A percentile compares a stretch with the other conserved stretches of the same genome.
These are phyloP conservation scores for Didymodactylos carnosus DNA, from an alignment of 2,888 invertebrate genomes.

Conservation along the genomic window DNA sequence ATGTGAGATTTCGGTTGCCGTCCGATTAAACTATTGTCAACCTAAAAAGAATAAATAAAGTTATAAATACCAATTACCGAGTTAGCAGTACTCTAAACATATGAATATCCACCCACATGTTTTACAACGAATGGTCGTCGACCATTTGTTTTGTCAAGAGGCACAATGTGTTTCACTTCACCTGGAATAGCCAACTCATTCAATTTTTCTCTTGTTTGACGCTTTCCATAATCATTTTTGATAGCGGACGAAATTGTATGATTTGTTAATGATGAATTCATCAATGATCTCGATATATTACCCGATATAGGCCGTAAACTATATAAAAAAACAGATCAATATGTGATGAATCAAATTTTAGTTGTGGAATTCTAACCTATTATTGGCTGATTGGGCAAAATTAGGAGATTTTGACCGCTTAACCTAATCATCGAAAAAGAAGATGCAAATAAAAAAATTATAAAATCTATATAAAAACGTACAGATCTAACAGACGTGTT, in stretches of 20 bases:
- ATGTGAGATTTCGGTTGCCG: not conserved
- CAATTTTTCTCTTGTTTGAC: not conserved
- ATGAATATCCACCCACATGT: not conserved
- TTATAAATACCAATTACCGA: too few species aligned
- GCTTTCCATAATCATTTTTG: not conserved
- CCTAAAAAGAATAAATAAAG: too few species aligned
- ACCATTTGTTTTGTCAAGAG: not conserved
- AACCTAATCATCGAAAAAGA: not conserved
- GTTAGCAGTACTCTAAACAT: too few species aligned
- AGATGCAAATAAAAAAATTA: not conserved
- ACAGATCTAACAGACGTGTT: not conserved
- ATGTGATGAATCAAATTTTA: too few species aligned
- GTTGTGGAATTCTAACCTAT: too few species aligned
- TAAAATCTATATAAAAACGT: too few species aligned
- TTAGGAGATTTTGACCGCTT: not conserved
- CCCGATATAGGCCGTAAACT: too few species aligned
- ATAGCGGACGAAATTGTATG: not conserved
- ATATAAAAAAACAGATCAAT: too few species aligned
- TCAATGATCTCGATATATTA: too few species aligned
- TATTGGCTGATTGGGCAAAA: not conserved
- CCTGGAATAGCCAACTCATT: not conserved
- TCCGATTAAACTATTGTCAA: not conserved
- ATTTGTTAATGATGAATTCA: not conserved
- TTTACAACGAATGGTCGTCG: not conserved
- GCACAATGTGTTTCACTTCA: not conserved